Evolutionary conservation across 23 tunicate species (phyloP), one percentile per base, ranked within the genome.

Genomic region (Ascidia mentula): DNA sequence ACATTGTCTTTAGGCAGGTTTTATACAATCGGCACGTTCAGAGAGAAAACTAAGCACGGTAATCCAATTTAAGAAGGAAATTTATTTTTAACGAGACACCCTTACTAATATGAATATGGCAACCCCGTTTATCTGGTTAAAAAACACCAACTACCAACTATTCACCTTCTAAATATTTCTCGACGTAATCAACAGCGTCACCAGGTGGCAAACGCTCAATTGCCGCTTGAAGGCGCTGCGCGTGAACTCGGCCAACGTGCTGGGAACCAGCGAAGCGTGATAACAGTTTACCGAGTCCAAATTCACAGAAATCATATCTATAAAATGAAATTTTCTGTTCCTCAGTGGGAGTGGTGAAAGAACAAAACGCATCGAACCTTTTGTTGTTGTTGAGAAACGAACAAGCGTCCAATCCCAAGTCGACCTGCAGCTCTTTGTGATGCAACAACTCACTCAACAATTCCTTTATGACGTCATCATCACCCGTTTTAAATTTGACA

Each of bases 241-340:
- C 88, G 46, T 92, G 84, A 20, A 87, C 83, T 18, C 86, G 78
- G 34, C 92, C 89, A 36, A 92, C 82, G 46, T 92, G 92, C 32
- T 84, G 76, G 17, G 97, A 92, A 7, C 88, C 88, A 35, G 76
- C 38, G 85, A 87, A 87, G 37, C 87, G 86, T 61, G 86, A 77
- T 73, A 82, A 40, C 36, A 92, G 74, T 46, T 79, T 81, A 37
- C 83, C 75, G 73, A 92, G 32, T 1, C 89, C 97, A 17, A 45
- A 42, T 31, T 92, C 97, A 74, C 97, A 87, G 15, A 45, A 20
- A 28, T 87, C 91, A 46, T 74, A 87, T 69, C 91, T 87, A 39
- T 5, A 82, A 37, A 5, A 9, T 53, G 1, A 17, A 18, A 45
- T 45, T 45, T 17, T 45, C 18, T 17, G 60, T 45, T 45, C 17